Evolutionary conservation across 1,140 invertebrate genomes (phyloP), one percentile per base, ranked within the genome.

Genomic region (Procambarus clarkii): DNA sequence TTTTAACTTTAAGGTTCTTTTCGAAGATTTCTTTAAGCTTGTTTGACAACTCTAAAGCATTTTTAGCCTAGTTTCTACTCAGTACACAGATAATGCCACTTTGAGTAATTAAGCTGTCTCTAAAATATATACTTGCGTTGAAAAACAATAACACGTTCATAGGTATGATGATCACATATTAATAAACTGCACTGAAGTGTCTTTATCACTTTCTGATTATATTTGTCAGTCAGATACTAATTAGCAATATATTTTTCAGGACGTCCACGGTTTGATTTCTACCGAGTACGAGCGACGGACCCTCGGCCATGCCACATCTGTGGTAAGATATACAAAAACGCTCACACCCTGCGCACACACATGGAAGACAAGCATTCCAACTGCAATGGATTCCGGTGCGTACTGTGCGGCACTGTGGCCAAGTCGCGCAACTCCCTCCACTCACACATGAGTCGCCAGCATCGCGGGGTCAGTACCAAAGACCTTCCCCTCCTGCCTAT

Each of bases 351-450:
- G 89, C 95, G 97, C 78, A 98, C 98, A 5, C 98, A 98, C 95
- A 95, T 98, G 87, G 98, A 98, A 94, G 97, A 98, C 94, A 98
- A 98, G 94, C 97, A 98, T 94, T 98, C 98, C 5, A 96, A 98
- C 92, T 98, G 98, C 94, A 97, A 97, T 1, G 98, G 98, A 50
- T 98, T 98, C 93, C 96, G 98, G 34, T 98, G 98, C 94, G 97
- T 98, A 2, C 95, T 98, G 1, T 98, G 98, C 94, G 98, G 98
- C 50, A 98, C 98, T 2, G 97, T 98, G 24, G 98, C 98, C 58
- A 98, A 98, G 94, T 98, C 97, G 0, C 95, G 98, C 58, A 98
- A 98, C 94, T 98, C 97, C 0, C 95, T 98, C 18, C 97, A 98
- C 94, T 98, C 97, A 45, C 98, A 98, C 94, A 98, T 98, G 98